Conservation (phyloP, 2,888 invertebrate genomes). For the Steinernema hermaphroditum region DNA sequence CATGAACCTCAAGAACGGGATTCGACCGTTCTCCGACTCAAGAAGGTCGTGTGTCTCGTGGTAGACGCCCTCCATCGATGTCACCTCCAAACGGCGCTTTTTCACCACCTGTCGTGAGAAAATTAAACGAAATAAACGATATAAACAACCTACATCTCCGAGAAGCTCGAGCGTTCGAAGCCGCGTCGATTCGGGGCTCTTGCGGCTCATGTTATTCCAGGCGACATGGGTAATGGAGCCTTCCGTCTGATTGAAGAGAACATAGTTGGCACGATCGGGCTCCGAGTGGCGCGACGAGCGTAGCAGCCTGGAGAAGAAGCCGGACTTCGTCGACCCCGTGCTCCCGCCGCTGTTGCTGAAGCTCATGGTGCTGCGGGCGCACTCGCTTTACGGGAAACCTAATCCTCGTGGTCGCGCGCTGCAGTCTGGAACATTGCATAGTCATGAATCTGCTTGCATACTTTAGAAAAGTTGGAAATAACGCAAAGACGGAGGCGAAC, state of each 20-base stretch:
- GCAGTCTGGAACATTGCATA: no score
- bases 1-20: constrained; percentile 40
- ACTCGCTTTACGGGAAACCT: not conserved
- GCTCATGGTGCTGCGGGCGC: constrained; percentile 17
- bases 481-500: no score
- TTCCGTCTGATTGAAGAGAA: constrained; percentile 18
- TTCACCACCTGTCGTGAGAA: constrained; percentile 34
- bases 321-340: not conserved
- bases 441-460: no score
- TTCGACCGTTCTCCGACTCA: constrained; percentile 32
- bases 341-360: constrained; percentile 12
- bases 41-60: constrained; percentile 48
- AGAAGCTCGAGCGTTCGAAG: constrained; percentile 1
- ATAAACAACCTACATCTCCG: constrained; percentile 7
- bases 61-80: constrained; percentile 50
- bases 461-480: no score
- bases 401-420: no score
- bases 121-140: no score
- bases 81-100: constrained; percentile 48
- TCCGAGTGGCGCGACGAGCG: constrained; percentile 1
- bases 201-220: constrained; percentile 24
- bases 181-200: constrained; percentile 10
- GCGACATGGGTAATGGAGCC: constrained; percentile 15
- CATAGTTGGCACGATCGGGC: constrained; percentile 9
- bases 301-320: constrained; percentile 12